A percentile compares a stretch with the other conserved stretches of the same genome.
Conservation (phyloP, 35 echinoderm and acorn worm species). For the Apostichopus californicus region DNA sequence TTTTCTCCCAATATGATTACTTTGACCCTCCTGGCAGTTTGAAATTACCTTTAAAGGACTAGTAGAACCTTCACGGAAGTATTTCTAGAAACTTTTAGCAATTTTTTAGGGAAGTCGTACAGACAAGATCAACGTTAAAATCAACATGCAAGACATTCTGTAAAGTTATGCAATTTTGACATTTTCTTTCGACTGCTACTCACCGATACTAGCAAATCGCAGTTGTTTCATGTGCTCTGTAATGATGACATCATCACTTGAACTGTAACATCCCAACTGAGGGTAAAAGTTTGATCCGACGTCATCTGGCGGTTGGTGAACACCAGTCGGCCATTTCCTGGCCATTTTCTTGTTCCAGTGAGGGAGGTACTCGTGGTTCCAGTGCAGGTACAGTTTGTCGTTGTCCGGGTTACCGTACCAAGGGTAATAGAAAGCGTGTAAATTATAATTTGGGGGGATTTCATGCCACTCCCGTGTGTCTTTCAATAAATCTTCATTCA, state of each 20-base stretch:
- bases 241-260: slow-evolving; percentile 78
- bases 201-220: slow-evolving; percentile 82
- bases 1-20: too few relatives aligned
- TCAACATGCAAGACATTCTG: too few relatives aligned
- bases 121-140: too few relatives aligned
- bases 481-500: slow-evolving; percentile 20
- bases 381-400: slow-evolving; percentile 77
- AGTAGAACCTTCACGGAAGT: not conserved
- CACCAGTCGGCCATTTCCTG: slow-evolving; percentile 70
- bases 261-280: slow-evolving; percentile 89
- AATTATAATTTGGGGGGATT: slow-evolving; percentile 68
- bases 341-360: slow-evolving; percentile 92
- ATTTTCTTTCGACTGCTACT: not conserved
- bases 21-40: too few relatives aligned
- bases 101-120: too few relatives aligned
- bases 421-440: slow-evolving; percentile 95
- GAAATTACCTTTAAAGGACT: too few relatives aligned
- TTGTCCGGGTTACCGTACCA: slow-evolving; percentile 95
- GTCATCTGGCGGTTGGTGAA: slow-evolving; percentile 79
- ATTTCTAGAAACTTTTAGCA: not conserved
- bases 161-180: too few relatives aligned
- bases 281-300: slow-evolving; percentile 99
- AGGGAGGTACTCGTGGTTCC: slow-evolving; percentile 83
- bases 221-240: slow-evolving; percentile 93
- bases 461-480: slow-evolving; percentile 6